Evolutionary conservation across 1,140 invertebrate genomes (phyloP).

Genomic region (Matsumurasca onukii): DNA sequence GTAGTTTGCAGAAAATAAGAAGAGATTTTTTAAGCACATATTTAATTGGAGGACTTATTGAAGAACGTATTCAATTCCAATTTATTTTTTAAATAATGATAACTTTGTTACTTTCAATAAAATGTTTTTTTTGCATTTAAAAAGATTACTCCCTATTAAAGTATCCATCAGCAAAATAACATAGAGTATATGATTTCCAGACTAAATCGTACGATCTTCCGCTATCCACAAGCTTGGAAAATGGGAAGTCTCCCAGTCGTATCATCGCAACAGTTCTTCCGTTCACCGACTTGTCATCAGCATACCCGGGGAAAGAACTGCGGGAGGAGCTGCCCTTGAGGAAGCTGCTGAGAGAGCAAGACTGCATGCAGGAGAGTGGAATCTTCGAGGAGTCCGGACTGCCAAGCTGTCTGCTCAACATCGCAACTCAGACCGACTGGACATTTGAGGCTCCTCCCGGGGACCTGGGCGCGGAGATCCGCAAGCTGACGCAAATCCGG

Average conservation of each 20-base stretch:
- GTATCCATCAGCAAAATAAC: too few species aligned
- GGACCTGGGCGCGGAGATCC: constrained; percentile 42
- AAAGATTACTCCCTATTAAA: too few species aligned
- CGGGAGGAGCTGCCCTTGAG: constrained; percentile 29
- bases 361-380: constrained; percentile 51
- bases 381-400: constrained; percentile 47
- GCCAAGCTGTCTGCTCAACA: constrained; percentile 37
- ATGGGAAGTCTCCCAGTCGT: constrained; percentile 32
- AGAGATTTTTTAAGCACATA: too few species aligned
- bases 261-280: constrained; percentile 44
- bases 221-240: background rate
- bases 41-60: too few species aligned
- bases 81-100: too few species aligned
- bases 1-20: too few species aligned
- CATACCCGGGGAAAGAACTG: constrained; percentile 25
- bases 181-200: too few species aligned
- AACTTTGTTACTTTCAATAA: too few species aligned
- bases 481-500: constrained; percentile 43
- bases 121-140: too few species aligned
- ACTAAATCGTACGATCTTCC: background rate
- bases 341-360: constrained; percentile 34
- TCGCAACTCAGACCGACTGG: constrained; percentile 45
- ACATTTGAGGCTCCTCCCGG: constrained; percentile 30
- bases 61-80: too few species aligned
- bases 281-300: constrained; percentile 35